Conservation (phyloP, 2,888 invertebrate species). For the Acronicta leporina region DNA sequence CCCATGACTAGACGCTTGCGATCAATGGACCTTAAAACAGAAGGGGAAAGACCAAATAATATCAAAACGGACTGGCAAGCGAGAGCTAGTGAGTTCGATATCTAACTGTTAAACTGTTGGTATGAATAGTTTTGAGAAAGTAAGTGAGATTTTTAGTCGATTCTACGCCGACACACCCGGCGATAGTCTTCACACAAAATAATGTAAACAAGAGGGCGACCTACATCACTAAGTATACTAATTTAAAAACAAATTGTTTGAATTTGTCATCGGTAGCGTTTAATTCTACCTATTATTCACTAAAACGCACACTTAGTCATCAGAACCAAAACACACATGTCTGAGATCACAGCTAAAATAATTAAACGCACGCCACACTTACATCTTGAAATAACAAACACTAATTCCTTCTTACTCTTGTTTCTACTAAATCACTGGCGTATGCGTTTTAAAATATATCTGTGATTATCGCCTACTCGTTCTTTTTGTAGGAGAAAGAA, state of each 20-base stretch:
- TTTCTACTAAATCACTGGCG: conserved; percentile 32
- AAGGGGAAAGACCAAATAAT: too few relatives aligned
- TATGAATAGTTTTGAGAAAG: too few relatives aligned
- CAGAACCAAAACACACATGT: background rate
- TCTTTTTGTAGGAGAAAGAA: conserved; percentile 18
- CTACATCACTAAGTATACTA: background rate
- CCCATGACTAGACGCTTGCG: too few relatives aligned
- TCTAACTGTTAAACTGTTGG: too few relatives aligned
- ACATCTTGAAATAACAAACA: conserved; percentile 36
- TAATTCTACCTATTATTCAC: background rate
- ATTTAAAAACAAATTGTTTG: background rate
- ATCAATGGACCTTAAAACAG: too few relatives aligned
- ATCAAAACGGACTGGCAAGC: too few relatives aligned
- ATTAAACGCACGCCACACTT: conserved; percentile 28
- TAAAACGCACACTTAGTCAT: background rate
- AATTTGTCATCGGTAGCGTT: background rate
- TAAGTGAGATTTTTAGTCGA: too few relatives aligned
- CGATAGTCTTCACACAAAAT: too few relatives aligned
- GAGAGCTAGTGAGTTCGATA: too few relatives aligned
- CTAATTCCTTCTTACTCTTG: conserved; percentile 19
- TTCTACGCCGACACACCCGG: too few relatives aligned
- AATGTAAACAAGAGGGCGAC: too few relatives aligned
- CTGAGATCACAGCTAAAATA: conserved; percentile 18
- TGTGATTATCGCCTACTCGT: conserved; percentile 19
- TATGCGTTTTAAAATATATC: conserved; percentile 37